phyloP scores from a whole-genome alignment of 2,113 vertebrate species.

The Hepsetus odoe region DNA sequence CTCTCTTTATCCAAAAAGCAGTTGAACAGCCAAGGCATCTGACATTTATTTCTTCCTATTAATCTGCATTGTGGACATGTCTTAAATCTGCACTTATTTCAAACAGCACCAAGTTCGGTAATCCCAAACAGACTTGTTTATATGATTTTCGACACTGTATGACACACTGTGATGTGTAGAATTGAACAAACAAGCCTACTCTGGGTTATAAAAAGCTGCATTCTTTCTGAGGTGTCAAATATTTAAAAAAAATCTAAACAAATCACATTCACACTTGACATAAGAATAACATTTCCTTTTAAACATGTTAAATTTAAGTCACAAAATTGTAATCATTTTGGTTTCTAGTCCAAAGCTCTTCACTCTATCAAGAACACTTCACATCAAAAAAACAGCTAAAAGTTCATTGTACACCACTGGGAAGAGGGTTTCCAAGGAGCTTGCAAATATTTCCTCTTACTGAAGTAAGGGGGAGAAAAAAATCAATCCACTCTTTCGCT shows the following conservation, averaged over 20 bases:
- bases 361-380: background rate
- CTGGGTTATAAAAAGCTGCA: background rate
- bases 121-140: too few relatives aligned
- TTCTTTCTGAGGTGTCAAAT: background rate
- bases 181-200: slow-evolving; percentile 25
- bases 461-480: slow-evolving; percentile 23
- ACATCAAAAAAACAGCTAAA: slow-evolving; percentile 19
- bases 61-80: too few relatives aligned
- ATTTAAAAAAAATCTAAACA: background rate
- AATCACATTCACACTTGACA: background rate
- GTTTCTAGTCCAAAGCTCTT: background rate
- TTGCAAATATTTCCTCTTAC: slow-evolving; percentile 18
- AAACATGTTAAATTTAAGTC: background rate
- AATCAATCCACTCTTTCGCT: slow-evolving; percentile 42
- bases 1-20: too few relatives aligned
- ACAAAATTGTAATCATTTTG: background rate
- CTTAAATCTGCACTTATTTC: too few relatives aligned
- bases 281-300: background rate
- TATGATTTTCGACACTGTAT: too few relatives aligned
- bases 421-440: slow-evolving; percentile 27
- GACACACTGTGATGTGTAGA: too few relatives aligned
- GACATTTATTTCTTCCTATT: too few relatives aligned
- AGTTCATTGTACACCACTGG: slow-evolving; percentile 5
- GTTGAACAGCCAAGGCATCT: too few relatives aligned
- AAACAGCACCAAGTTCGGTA: too few relatives aligned